These are phyloP conservation scores for Epizoanthus stellaris DNA, from an alignment of 92 coral and sea anemone genomes.

Conservation along the genomic window DNA sequence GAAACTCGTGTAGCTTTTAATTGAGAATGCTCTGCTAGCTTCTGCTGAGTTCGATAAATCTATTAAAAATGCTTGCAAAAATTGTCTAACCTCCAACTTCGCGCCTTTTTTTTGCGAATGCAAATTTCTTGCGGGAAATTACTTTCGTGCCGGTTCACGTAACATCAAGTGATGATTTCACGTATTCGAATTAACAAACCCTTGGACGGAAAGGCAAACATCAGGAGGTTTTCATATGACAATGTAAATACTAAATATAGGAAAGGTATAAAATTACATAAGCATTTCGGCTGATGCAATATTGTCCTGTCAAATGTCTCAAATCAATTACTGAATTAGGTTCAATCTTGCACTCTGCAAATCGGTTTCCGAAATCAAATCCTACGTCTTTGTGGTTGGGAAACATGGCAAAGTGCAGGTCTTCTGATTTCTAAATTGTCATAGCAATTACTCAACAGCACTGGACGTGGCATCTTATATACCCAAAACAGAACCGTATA, in stretches of 20 bases:
- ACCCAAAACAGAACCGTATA: not conserved
- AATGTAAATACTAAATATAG: not conserved
- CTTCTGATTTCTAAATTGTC: not conserved
- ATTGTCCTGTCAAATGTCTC: not conserved
- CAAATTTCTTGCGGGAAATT: slow-evolving; percentile 24
- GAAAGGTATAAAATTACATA: not conserved
- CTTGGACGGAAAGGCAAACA: not conserved
- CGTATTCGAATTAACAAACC: not conserved
- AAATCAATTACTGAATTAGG: not conserved
- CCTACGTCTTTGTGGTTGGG: not conserved
- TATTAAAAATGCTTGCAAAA: too few relatives aligned
- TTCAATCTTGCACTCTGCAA: not conserved
- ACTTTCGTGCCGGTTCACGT: too few relatives aligned
- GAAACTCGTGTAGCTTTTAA: too few relatives aligned
- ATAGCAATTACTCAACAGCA: not conserved
- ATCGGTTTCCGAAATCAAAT: slow-evolving; percentile 9
- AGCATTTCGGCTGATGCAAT: slow-evolving; percentile 28
- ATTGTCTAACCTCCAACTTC: slow-evolving; percentile 9
- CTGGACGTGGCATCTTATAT: not conserved
- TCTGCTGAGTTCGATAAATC: too few relatives aligned
- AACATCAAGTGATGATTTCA: too few relatives aligned
- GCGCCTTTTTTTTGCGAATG: slow-evolving; percentile 37
- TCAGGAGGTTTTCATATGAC: too few relatives aligned
- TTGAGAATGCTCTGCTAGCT: too few relatives aligned
- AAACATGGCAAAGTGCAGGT: not conserved